Evolutionary conservation across 2,888 invertebrate genomes (phyloP), one percentile per base, ranked within the genome.

Genomic region (Eupithecia abbreviata): DNA sequence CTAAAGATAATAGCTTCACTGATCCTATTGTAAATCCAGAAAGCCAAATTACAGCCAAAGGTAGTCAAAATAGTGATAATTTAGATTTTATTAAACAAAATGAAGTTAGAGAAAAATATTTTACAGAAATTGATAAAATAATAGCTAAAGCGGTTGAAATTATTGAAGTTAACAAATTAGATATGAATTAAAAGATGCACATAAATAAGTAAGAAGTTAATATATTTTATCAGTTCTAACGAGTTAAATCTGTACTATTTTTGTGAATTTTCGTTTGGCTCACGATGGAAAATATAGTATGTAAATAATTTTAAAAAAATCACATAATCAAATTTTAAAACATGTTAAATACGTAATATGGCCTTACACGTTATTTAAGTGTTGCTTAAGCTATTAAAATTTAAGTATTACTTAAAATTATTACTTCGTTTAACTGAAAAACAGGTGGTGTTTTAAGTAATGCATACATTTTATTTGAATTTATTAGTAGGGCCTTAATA

Each of bases 121-220:
- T 77, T 71, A 77, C 77, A 5, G 84, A 85, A 77, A 82, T 84
- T 18, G 84, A 84, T 47, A 84, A 83, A 77, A 84, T 84, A 41
- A 84, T 83, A 67, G 82, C 82, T 0, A 83, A 85, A 67, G 84
- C 85, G 6, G 80, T 85, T 10, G 82, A 84, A 51, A 82, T 84
- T 55, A 81, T 85, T 15, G 76, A 84, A 5, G 75, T 77, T 77
- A 84, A 85, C 15, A 79, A 81, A 70, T 73, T 82, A 41, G 77
- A 77, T 5, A n/a, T 77, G 7, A 65, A 70, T 30, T 62, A 13
- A 67, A 77, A 45, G 15, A 58, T 49, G 66, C 72, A 73, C 15
- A 69, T 49, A 18, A 68, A n/a, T 45, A 45, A 68, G 45, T 3
- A n/a, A 45, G 7, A 12, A 62, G 12, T 58, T n/a, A 30, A 62